A percentile compares a stretch with the other conserved stretches of the same genome.
Conservation (phyloP, 2,797 vertebrate genomes). For the Aeoliscus strigatus region DNA sequence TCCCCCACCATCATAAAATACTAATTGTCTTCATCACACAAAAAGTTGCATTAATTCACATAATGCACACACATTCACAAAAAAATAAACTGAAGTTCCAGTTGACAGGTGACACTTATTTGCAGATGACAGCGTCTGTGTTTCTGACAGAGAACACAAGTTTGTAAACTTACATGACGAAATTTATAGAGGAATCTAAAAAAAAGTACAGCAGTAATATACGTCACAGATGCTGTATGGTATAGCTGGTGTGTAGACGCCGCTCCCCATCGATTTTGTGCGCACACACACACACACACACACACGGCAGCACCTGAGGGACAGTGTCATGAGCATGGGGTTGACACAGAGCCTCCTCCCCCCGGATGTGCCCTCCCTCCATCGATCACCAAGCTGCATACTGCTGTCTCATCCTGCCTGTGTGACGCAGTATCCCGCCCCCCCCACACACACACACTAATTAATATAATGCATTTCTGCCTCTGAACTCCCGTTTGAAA, state of each 20-base stretch:
- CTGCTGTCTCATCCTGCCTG: slow-evolving; percentile 40
- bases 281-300: background rate
- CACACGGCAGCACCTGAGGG: slow-evolving; percentile 27
- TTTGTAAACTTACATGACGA: too few relatives aligned
- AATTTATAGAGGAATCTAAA: too few relatives aligned
- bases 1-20: too few relatives aligned
- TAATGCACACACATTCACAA: too few relatives aligned
- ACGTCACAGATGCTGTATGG: too few relatives aligned
- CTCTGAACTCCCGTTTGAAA: slow-evolving; percentile 26
- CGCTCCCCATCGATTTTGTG: slow-evolving; percentile 6
- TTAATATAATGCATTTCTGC: slow-evolving; percentile 50
- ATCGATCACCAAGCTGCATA: slow-evolving; percentile 45
- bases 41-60: too few relatives aligned
- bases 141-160: too few relatives aligned
- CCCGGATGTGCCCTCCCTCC: slow-evolving; percentile 16
- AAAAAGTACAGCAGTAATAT: too few relatives aligned
- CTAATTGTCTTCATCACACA: too few relatives aligned
- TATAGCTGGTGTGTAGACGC: slow-evolving; percentile 24
- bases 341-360: slow-evolving; percentile 34
- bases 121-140: too few relatives aligned
- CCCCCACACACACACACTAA: slow-evolving; percentile 24
- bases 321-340: slow-evolving; percentile 14
- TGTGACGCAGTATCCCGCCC: slow-evolving; percentile 2
- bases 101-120: too few relatives aligned
- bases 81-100: too few relatives aligned